A percentile compares a stretch with the other conserved stretches of the same genome.
Conservation (phyloP, 1,140 invertebrate species). For the Triops cancriformis region DNA sequence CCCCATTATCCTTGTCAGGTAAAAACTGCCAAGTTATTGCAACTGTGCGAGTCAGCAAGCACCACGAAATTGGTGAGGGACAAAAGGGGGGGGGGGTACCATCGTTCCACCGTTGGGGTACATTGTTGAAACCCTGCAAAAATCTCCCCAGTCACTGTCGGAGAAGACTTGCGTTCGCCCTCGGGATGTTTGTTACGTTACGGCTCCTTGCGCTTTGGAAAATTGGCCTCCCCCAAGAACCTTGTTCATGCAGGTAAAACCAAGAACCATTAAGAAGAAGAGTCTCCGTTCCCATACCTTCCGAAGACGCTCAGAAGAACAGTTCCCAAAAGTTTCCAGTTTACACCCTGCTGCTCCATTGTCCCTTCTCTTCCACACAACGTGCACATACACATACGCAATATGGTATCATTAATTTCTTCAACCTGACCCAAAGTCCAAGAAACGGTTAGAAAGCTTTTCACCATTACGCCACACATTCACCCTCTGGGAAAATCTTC, state of each 20-base stretch:
- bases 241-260: not conserved
- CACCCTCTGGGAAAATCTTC: not conserved
- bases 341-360: conserved; percentile 12
- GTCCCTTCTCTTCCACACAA: not conserved
- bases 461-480: not conserved
- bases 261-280: not conserved
- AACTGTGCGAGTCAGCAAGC: not conserved
- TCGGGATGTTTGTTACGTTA: not conserved
- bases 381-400: not conserved
- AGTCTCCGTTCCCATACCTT: not conserved
- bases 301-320: too few species aligned
- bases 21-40: not conserved
- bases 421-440: conserved; percentile 4
- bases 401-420: conserved; percentile 7
- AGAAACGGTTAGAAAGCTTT: not conserved
- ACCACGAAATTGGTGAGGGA: not conserved
- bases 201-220: not conserved
- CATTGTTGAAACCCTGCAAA: not conserved
- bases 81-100: not conserved
- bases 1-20: not conserved
- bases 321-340: conserved; percentile 1
- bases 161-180: not conserved
- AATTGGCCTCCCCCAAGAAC: not conserved
- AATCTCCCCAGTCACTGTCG: not conserved
- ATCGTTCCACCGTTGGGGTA: not conserved